Percentiles rank a stretch among this genome's conserved stretches.
phyloP scores from a whole-genome alignment of 2,797 vertebrate genomes.

The Halcyon leucocephala region DNA sequence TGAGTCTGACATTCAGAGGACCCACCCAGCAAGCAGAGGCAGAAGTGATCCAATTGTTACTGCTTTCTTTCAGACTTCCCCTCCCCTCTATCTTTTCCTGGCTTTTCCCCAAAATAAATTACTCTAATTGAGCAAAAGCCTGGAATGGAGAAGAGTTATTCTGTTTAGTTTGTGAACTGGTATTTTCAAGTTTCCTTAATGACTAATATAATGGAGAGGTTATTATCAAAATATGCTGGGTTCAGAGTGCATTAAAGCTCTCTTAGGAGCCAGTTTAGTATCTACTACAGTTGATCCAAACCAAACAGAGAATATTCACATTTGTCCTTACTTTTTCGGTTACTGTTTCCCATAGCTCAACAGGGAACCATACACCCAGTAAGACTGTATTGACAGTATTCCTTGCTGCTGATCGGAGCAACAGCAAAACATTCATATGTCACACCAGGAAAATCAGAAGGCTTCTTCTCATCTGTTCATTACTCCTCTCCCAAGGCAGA shows the following conservation, averaged over 20 bases:
- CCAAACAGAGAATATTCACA: neutral
- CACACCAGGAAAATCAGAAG: neutral
- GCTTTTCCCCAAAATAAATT: constrained; percentile 48
- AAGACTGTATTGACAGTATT: neutral
- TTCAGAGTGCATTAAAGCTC: neutral
- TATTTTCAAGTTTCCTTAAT: constrained; percentile 65
- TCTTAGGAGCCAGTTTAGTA: neutral
- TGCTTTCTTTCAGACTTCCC: constrained; percentile 10
- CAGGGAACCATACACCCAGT: neutral
- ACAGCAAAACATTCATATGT: neutral
- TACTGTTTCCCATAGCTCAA: neutral
- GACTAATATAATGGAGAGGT: constrained; percentile 20
- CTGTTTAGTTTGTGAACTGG: constrained; percentile 39
- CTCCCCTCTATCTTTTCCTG: neutral
- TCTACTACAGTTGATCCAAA: neutral
- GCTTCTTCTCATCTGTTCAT: neutral
- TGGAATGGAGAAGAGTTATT: constrained; percentile 36
- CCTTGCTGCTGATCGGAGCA: neutral
- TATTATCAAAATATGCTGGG: constrained; percentile 38
- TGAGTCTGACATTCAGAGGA: constrained; percentile 53
- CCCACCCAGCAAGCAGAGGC: constrained; percentile 44
- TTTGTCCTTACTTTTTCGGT: neutral
- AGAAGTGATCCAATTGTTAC: constrained; percentile 47
- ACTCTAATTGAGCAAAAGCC: constrained; percentile 12
- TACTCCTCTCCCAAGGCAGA: neutral